Conservation (phyloP, 2,888 invertebrate genomes). For the Diachrysia chrysitis region DNA sequence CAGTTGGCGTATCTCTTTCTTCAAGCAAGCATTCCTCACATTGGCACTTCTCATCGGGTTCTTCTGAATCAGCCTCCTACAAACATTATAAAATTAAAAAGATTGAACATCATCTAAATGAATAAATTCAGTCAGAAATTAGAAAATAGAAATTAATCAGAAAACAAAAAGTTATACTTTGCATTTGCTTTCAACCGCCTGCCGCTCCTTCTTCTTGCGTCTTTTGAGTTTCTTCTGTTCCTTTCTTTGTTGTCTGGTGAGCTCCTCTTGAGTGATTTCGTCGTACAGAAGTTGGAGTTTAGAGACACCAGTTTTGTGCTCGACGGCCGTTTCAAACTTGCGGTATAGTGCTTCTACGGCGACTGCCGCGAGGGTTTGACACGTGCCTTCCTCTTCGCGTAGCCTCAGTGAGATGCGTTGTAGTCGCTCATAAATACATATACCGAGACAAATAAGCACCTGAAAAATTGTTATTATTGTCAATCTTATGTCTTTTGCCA, state of each 20-base stretch:
- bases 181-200: constrained; percentile 82
- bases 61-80: constrained; percentile 85
- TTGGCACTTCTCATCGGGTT: constrained; percentile 86
- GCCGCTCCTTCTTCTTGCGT: constrained; percentile 92
- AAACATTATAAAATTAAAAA: constrained; percentile 30
- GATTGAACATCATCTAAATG: not conserved
- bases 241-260: constrained; percentile 94
- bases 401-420: constrained; percentile 96
- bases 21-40: constrained; percentile 85
- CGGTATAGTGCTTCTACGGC: constrained; percentile 96
- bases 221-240: constrained; percentile 95
- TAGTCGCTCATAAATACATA: constrained; percentile 97
- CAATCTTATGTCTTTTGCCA: no score
- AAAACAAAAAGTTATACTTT: constrained; percentile 68
- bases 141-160: no score
- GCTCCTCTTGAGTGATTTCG: constrained; percentile 96
- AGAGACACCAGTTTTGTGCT: constrained; percentile 96
- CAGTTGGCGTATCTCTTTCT: constrained; percentile 83
- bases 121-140: no score
- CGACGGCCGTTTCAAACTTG: constrained; percentile 97
- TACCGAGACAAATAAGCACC: constrained; percentile 97
- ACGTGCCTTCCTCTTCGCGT: constrained; percentile 97
- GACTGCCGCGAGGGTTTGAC: constrained; percentile 96
- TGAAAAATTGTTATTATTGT: constrained; percentile 46
- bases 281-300: constrained; percentile 96